Percentiles rank a stretch among this genome's conserved stretches.
These are phyloP conservation scores for Tenualosa ilisha DNA, from an alignment of 2,797 vertebrate genomes.

Conservation along the genomic window DNA sequence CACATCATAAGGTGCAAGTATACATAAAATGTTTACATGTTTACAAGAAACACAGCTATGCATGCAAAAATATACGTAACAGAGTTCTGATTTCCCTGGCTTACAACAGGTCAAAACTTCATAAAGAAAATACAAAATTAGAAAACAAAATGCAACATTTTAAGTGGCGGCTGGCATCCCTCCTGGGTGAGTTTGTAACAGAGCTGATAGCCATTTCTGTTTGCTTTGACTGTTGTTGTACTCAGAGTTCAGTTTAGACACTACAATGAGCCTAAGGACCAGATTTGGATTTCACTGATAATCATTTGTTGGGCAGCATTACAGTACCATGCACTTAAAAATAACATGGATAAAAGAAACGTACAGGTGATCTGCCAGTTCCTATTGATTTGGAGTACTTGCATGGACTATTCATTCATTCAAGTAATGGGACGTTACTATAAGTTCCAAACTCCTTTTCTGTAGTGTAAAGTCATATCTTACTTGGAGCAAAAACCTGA, in stretches of 20 bases:
- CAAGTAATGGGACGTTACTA: too few relatives aligned
- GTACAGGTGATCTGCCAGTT: too few relatives aligned
- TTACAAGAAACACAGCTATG: constrained; percentile 41
- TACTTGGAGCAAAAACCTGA: not conserved
- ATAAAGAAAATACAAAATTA: constrained; percentile 43
- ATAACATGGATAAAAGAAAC: too few relatives aligned
- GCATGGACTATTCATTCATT: too few relatives aligned
- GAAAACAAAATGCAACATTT: constrained; percentile 46
- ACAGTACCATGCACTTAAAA: constrained; percentile 48
- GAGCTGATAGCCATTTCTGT: constrained; percentile 14
- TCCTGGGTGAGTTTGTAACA: not conserved
- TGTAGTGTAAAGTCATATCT: constrained; percentile 19
- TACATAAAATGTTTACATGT: constrained; percentile 33
- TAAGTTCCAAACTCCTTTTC: constrained; percentile 75
- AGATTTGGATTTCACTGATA: not conserved
- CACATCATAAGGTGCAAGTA: constrained; percentile 49
- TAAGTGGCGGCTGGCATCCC: constrained; percentile 25
- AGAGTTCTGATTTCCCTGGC: constrained; percentile 38
- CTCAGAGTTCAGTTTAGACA: not conserved
- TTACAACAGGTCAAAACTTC: constrained; percentile 30
- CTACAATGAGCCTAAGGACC: not conserved
- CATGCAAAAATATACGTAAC: constrained; percentile 51
- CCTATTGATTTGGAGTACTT: too few relatives aligned
- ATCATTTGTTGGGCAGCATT: constrained; percentile 41
- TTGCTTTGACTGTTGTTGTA: not conserved